Percentiles rank a stretch among this genome's conserved stretches.
Conservation (phyloP, 2,888 invertebrate genomes). For the Meiosimyza platycephala region DNA sequence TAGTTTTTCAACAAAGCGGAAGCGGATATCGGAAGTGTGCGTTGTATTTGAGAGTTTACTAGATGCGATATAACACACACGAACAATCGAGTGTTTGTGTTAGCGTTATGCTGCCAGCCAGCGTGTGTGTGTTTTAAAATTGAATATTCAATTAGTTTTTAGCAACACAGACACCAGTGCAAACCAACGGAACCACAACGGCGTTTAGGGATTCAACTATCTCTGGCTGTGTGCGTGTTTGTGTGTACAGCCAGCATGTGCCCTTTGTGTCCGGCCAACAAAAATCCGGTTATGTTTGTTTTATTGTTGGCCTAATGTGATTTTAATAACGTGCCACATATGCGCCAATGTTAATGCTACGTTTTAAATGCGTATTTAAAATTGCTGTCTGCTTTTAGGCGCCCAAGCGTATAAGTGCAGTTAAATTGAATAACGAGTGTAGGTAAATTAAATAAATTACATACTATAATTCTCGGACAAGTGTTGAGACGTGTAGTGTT, state of each 20-base stretch:
- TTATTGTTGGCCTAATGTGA: slow-evolving; percentile 11
- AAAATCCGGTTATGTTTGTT: neutral
- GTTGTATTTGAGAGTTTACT: slow-evolving; percentile 5
- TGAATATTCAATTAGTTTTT: slow-evolving; percentile 41
- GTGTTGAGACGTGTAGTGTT: neutral
- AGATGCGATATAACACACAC: slow-evolving; percentile 3
- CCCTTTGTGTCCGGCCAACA: neutral
- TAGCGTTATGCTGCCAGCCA: neutral
- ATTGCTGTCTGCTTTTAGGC: slow-evolving; percentile 19
- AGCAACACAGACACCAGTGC: slow-evolving; percentile 17
- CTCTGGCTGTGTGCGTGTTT: neutral
- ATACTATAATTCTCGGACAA: slow-evolving; percentile 1
- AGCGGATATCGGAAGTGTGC: slow-evolving; percentile 15
- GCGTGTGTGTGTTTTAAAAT: slow-evolving; percentile 35
- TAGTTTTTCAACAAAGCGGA: neutral
- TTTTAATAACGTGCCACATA: slow-evolving; percentile 17
- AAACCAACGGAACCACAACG: slow-evolving; percentile 6
- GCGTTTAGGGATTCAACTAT: too few species aligned
- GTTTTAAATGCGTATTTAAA: neutral
- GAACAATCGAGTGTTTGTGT: slow-evolving; percentile 16
- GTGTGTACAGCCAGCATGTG: slow-evolving; percentile 10
- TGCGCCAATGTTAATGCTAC: neutral
- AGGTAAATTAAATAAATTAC: neutral
- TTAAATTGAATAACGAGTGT: too few species aligned
- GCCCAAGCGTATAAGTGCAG: neutral